Base-by-base conservation (phyloP, 1,140 invertebrate species). In the Tetramorium simillimum region DNA sequence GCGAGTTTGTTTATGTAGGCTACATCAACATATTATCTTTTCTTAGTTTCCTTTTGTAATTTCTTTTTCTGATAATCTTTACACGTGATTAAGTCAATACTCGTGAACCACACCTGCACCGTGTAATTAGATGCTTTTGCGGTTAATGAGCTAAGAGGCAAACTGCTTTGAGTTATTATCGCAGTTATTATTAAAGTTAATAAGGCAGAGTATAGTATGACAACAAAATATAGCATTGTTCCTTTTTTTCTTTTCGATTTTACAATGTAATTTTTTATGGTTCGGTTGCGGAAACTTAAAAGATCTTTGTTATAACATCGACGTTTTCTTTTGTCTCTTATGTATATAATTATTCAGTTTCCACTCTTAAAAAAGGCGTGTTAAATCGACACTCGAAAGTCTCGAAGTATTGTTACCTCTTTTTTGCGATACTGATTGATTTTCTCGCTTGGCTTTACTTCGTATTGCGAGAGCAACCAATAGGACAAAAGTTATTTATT, bases 131-230 rank as follows among this genome's bases (percentile, higher is more conserved):
- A 37, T 56, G 33, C 10, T 21, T 65, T 69, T 81, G 46, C 6
- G 9, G 46, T 51, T 53, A 81, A 81, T 51, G n/a, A 58, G 33
- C 28, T 16, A 37, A 69, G 18, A 56, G n/a, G 4, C 18, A 67
- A 81, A 81, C 16, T 53, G n/a, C 46, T 51, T 53, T 69, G 28
- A 49, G 46, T 69, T 40, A 69, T 69, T 69, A 81, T 81, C 33
- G 62, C 46, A 12, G 46, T 46, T 46, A 46, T 46, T 46, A 46
- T 46, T 18, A 51, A 70, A 53, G 28, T 70, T 69, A 70, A 69
- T 14, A 63, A 81, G 63, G 0, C 40, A 37, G 4, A 14, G n/a
- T 67, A 18, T 37, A 49, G 12, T 37, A 21, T 5, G 56, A 78
- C 49, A 67, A 67, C 43, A 37, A 67, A 28, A 67, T 10, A n/a